Percentiles rank a stretch among this genome's conserved stretches.
phyloP scores from a whole-genome alignment of 2,113 vertebrate genomes.

The Centropus unirufus region DNA sequence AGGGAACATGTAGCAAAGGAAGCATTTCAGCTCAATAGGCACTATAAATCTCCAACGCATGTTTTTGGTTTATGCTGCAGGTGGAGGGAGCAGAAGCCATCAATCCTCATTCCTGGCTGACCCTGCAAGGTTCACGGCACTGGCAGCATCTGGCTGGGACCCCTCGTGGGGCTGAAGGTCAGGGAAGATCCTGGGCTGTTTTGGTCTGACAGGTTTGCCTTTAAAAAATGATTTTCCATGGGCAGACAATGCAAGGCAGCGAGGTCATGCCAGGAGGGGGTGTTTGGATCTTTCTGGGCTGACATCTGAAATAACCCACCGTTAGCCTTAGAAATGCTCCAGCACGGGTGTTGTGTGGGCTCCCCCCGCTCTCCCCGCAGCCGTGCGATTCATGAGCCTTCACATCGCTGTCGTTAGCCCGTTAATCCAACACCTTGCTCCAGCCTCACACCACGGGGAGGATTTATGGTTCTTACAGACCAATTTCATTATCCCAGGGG shows the following conservation, averaged over 20 bases:
- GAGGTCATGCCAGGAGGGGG: neutral
- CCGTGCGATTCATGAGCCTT: neutral
- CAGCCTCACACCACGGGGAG: neutral
- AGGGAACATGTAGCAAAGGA: neutral
- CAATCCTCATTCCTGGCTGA: neutral
- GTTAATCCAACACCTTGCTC: constrained; percentile 22
- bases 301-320: rapidly evolving
- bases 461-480: constrained; percentile 62
- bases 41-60: neutral
- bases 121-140: neutral
- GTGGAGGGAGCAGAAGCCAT: neutral
- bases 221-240: rapidly evolving
- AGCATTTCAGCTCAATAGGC: neutral
- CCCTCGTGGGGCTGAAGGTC: neutral
- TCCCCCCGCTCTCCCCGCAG: rapidly evolving
- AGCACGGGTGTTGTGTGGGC: rapidly evolving
- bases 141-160: neutral
- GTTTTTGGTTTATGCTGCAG: neutral
- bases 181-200: neutral
- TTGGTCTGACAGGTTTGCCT: neutral
- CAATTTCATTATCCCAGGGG: constrained; percentile 60
- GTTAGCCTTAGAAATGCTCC: neutral
- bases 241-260: neutral
- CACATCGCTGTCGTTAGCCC: constrained; percentile 33
- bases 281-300: neutral